Base-by-base conservation (phyloP, 2,888 invertebrate species). In the Tenthredo livida region DNA sequence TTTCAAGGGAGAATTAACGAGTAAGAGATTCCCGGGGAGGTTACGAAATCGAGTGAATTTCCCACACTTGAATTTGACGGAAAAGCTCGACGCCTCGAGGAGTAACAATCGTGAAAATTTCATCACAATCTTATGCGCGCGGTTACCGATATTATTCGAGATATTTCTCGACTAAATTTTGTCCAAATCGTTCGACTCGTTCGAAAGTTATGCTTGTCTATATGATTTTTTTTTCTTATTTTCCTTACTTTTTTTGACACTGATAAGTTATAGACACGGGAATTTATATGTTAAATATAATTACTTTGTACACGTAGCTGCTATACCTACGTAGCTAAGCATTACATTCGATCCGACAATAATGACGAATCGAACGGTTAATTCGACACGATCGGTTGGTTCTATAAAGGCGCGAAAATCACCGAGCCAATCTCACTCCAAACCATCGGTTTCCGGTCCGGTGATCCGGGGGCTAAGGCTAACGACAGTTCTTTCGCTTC, bases 311-410 rank as follows among this genome's bases (percentile, higher is more conserved):
- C 61, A 61, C 25, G 4, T 61, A 61, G 21, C 12, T 15, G 21
- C 12, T 15, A 15, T 75, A 25, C 47, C 25, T 10, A 25, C 47
- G 67, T 70, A 17, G 25, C 77, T 50, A 9, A 50, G 50, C 47
- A 12, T 40, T 87, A 85, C 73, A 86, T 87, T 86, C 86, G 85
- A 86, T 84, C 86, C 78, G 85, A 67, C 84, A 85, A 89, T 73
- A 73, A 89, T 91, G 91, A 93, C 90, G 90, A 91, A 92, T 92
- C 91, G 91, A 85, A 85, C 85, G 86, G 85, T 88, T 92, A 90
- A 93, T 92, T 88, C 88, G 86, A 90, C 86, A 87, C 91, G 93
- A 93, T 88, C 90, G 90, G 87, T 83, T 89, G 90, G 88, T 87
- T 12, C 87, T 86, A 87, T 86, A 87, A 84, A 90, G 92, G 92